Evolutionary conservation across 2,113 vertebrate species (phyloP).

Genomic region (Serinus canaria): DNA sequence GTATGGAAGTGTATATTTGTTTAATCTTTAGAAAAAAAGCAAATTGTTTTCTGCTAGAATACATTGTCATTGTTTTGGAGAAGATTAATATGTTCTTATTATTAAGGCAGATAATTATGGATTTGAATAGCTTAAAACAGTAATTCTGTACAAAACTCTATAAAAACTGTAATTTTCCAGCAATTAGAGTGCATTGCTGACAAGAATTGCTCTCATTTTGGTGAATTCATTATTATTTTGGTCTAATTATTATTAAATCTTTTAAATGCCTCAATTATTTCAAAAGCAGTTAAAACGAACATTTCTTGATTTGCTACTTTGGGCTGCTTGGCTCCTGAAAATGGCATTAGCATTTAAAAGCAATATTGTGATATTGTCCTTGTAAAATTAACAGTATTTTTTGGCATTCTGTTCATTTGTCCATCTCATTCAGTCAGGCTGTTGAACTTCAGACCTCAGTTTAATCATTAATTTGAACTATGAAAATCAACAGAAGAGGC

Average conservation of each 20-base stretch:
- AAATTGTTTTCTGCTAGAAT: not conserved
- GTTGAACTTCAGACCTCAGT: not conserved
- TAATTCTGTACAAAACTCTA: not conserved
- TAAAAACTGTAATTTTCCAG: constrained; percentile 42
- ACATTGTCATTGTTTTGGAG: not conserved
- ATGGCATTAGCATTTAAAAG: not conserved
- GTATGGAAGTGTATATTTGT: not conserved
- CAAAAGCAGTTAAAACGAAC: not conserved
- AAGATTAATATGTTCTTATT: not conserved
- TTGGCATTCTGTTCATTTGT: not conserved
- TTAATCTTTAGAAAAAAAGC: not conserved
- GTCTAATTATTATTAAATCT: constrained; percentile 25
- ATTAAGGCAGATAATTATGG: not conserved
- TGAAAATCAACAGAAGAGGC: not conserved
- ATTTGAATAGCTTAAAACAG: not conserved
- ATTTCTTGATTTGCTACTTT: not conserved
- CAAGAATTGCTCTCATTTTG: constrained; percentile 6
- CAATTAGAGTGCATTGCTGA: constrained; percentile 9
- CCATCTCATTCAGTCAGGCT: not conserved
- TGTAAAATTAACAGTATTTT: not conserved
- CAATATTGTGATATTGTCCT: not conserved
- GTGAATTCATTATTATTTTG: constrained; percentile 23
- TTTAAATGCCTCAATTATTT: constrained; percentile 11
- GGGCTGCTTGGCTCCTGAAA: not conserved
- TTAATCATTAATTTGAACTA: not conserved